These are phyloP conservation scores for Taurulus bubalis DNA, from an alignment of 2,113 vertebrate species.

Conservation along the genomic window DNA sequence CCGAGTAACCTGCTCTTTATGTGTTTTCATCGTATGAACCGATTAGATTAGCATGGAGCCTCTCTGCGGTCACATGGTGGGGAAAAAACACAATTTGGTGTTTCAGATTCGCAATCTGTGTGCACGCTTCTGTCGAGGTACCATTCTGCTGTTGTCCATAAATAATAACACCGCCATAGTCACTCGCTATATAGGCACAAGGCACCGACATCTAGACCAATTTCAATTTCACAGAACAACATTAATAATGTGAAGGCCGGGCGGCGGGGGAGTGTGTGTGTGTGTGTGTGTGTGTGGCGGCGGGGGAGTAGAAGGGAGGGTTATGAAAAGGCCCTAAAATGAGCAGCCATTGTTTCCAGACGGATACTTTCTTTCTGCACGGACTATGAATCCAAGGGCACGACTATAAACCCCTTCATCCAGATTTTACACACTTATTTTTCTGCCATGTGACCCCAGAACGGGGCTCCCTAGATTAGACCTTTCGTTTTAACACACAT, in stretches of 20 bases:
- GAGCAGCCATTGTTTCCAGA: not conserved
- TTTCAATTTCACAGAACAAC: slow-evolving; percentile 2
- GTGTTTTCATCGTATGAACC: not conserved
- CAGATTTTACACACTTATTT: not conserved
- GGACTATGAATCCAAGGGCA: not conserved
- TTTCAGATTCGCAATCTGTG: no score
- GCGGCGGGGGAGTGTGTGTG: not conserved
- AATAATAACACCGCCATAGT: no score
- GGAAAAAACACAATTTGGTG: not conserved
- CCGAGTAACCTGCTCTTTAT: not conserved
- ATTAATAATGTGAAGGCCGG: not conserved
- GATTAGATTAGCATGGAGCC: not conserved
- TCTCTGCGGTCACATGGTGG: not conserved
- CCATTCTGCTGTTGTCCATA: no score
- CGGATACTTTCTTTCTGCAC: not conserved
- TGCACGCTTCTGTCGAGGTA: not conserved
- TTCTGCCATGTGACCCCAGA: not conserved
- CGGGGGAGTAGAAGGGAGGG: not conserved
- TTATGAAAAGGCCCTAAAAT: not conserved
- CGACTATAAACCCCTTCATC: not conserved
- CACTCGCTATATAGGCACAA: no score
- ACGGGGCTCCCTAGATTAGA: not conserved
- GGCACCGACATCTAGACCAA: not conserved
- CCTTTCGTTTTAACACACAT: not conserved
- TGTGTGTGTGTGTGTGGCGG: no score